Evolutionary conservation across 2,113 vertebrate species (phyloP).

Genomic region (Boulengeromyrus knoepffleri): DNA sequence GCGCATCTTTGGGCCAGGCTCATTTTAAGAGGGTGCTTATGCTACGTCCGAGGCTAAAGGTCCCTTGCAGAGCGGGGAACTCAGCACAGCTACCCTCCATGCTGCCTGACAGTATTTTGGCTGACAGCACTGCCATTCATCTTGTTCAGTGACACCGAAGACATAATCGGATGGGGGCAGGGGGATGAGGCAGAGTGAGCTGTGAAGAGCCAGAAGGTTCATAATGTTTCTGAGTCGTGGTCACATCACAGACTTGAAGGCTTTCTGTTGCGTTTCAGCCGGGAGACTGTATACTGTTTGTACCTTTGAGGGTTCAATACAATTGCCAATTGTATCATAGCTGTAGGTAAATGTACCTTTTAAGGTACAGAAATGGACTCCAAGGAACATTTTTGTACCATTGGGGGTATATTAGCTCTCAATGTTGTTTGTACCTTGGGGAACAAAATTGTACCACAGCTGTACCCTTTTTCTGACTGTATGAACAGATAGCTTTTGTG

Average conservation of each 20-base stretch:
- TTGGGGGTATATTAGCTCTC: not conserved
- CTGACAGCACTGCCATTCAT: not conserved
- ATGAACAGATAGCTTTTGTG: not conserved
- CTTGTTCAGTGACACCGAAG: not conserved
- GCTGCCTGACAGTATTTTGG: not conserved
- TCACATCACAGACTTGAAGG: not conserved
- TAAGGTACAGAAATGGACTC: too few relatives aligned
- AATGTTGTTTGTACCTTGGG: too few relatives aligned
- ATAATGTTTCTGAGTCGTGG: not conserved
- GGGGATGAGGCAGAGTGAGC: not conserved
- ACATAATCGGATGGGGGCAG: not conserved
- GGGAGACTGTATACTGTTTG: not conserved
- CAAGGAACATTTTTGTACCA: not conserved
- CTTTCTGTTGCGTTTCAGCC: not conserved
- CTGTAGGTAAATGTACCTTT: not conserved
- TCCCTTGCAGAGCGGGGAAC: not conserved
- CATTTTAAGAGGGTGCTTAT: not conserved
- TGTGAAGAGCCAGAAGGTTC: not conserved
- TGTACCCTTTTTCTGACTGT: not conserved
- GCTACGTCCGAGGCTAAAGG: not conserved
- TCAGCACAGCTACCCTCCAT: not conserved
- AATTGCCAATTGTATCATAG: not conserved
- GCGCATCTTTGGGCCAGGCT: not conserved
- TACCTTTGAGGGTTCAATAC: not conserved
- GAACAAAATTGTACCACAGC: too few relatives aligned